Conservation (phyloP, 2,113 vertebrate genomes). For the Ciconia boyciana region DNA sequence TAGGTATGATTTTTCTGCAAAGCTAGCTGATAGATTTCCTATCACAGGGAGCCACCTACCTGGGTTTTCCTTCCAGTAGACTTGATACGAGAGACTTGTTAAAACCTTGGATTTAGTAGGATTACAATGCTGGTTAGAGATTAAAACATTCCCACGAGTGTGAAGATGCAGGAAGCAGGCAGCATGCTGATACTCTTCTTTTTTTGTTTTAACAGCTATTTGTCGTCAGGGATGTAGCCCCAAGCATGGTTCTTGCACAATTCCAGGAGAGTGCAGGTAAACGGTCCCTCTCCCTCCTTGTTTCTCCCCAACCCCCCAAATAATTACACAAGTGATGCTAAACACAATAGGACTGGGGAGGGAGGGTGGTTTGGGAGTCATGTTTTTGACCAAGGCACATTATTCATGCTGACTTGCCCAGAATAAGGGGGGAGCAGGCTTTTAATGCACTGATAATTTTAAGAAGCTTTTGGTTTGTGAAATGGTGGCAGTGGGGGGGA, state of each 20-base stretch:
- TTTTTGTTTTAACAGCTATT: slow-evolving; percentile 80
- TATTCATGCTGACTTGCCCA: slow-evolving; percentile 63
- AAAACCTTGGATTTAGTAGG: slow-evolving; percentile 65
- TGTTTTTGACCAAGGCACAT: slow-evolving; percentile 51
- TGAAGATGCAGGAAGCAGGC: not conserved
- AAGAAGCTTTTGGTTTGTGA: slow-evolving; percentile 31
- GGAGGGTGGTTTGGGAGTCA: not conserved
- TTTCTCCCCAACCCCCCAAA: not conserved
- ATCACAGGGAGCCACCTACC: not conserved
- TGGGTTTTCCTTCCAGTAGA: slow-evolving; percentile 40
- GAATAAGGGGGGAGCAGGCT: slow-evolving; percentile 26
- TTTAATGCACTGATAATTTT: slow-evolving; percentile 38
- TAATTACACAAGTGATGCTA: slow-evolving; percentile 17
- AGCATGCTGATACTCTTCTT: not conserved
- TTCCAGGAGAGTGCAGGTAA: slow-evolving; percentile 96
- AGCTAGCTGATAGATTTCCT: not conserved
- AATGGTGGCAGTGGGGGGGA: not conserved
- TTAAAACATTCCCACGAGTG: slow-evolving; percentile 59
- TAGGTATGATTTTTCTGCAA: not conserved
- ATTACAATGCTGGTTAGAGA: slow-evolving; percentile 51
- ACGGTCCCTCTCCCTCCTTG: not conserved
- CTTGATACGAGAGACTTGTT: slow-evolving; percentile 33
- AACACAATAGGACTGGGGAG: not conserved
- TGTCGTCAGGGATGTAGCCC: slow-evolving; percentile 96
- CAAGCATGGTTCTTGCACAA: slow-evolving; percentile 92